A percentile compares a stretch with the other conserved stretches of the same genome.
These are phyloP conservation scores for Plotosus lineatus DNA, from an alignment of 2,113 vertebrate species.

Conservation along the genomic window DNA sequence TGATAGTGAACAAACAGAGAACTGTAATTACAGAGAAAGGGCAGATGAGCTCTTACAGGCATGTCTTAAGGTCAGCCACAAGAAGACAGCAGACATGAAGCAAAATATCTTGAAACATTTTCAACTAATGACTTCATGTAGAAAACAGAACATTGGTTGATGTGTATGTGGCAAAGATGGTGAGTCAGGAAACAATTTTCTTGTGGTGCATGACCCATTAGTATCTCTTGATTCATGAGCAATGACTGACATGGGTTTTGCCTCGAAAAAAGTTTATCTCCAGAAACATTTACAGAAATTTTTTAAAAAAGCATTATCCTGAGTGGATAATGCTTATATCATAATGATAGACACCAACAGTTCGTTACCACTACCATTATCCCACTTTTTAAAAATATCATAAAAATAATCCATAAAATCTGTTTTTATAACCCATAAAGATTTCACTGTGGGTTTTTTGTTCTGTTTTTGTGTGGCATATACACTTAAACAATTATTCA, in stretches of 20 bases:
- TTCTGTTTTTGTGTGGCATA: too few relatives aligned
- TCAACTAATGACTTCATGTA: not conserved
- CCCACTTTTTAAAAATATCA: too few relatives aligned
- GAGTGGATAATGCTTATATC: too few relatives aligned
- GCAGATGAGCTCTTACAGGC: conserved; percentile 8
- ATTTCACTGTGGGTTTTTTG: too few relatives aligned
- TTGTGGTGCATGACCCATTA: conserved; percentile 21
- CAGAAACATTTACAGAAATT: too few relatives aligned
- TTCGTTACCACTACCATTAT: too few relatives aligned
- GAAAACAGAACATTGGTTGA: conserved; percentile 14
- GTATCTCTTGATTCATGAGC: conserved; percentile 13
- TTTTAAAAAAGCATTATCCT: too few relatives aligned
- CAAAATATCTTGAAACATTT: conserved; percentile 1
- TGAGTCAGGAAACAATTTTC: not conserved
- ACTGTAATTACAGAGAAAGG: conserved; percentile 38
- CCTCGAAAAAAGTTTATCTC: too few relatives aligned
- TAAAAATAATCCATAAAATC: too few relatives aligned
- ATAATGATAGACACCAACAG: too few relatives aligned
- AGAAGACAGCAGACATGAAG: not conserved
- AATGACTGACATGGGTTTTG: conserved; percentile 15
- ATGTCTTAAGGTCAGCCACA: not conserved
- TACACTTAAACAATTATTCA: too few relatives aligned
- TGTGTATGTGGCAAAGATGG: not conserved
- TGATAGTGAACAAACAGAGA: conserved; percentile 36
- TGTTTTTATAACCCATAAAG: too few relatives aligned